phyloP scores from a whole-genome alignment of 2,797 vertebrate genomes.

The Helarctos malayanus region DNA sequence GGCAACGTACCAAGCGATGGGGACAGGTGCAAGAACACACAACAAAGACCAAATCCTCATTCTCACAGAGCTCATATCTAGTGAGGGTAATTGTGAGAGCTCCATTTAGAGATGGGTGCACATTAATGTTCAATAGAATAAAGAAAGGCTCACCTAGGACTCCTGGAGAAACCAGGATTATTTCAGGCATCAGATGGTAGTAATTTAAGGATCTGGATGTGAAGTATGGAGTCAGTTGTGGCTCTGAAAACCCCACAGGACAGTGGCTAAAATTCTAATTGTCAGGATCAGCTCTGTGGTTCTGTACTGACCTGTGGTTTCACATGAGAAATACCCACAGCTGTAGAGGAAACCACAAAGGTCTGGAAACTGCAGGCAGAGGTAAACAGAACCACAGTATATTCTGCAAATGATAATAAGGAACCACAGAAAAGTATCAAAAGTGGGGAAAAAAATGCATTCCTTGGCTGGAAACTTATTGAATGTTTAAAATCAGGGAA shows the following conservation, averaged over 20 bases:
- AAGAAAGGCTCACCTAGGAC: background rate
- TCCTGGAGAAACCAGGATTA: background rate
- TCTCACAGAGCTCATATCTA: background rate
- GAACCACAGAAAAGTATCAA: conserved; percentile 50
- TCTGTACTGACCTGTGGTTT: conserved; percentile 79
- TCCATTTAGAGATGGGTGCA: background rate
- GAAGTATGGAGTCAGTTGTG: background rate
- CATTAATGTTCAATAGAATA: background rate
- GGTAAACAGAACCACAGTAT: conserved; percentile 56
- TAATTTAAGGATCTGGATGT: conserved; percentile 38
- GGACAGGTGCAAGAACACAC: background rate
- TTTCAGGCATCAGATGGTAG: conserved; percentile 19
- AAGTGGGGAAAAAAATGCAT: background rate
- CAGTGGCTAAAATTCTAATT: conserved; percentile 62
- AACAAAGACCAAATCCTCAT: background rate
- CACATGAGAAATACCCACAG: conserved; percentile 69
- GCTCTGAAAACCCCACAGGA: conserved; percentile 63
- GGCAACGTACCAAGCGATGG: accelerated
- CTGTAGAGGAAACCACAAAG: conserved; percentile 71
- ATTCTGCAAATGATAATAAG: conserved; percentile 34
- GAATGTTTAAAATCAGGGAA: conserved; percentile 59
- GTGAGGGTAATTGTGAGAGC: background rate
- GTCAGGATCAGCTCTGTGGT: conserved; percentile 69
- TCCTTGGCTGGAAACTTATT: conserved; percentile 42
- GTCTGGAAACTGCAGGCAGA: conserved; percentile 61